Conservation (phyloP, 1,140 invertebrate genomes). For the Neoseiulus cucumeris region DNA sequence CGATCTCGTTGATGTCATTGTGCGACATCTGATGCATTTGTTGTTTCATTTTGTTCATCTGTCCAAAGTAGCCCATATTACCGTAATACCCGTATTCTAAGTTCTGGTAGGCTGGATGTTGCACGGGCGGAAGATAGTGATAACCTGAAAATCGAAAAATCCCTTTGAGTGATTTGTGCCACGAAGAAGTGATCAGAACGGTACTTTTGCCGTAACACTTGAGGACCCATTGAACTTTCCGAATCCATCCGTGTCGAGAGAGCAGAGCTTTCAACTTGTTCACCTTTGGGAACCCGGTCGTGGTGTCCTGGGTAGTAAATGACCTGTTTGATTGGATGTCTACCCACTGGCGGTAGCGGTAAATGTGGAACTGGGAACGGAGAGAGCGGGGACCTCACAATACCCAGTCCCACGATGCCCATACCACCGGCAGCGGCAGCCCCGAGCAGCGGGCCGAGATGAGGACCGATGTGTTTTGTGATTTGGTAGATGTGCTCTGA, state of each 20-base stretch:
- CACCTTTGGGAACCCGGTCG: neutral
- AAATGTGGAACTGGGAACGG: conserved; percentile 2
- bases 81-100: neutral
- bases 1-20: conserved; percentile 9
- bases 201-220: too few relatives aligned
- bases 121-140: neutral
- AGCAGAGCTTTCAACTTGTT: neutral
- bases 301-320: neutral
- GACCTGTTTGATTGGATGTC: neutral
- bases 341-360: neutral
- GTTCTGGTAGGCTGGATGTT: neutral
- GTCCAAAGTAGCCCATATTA: neutral
- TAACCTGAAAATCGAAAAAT: neutral
- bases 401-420: neutral
- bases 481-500: conserved; percentile 3
- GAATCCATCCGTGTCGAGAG: too few relatives aligned
- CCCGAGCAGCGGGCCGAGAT: neutral
- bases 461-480: conserved; percentile 4
- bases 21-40: neutral
- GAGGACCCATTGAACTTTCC: too few relatives aligned
- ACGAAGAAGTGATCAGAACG: too few relatives aligned
- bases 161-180: too few relatives aligned
- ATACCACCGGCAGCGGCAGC: neutral
- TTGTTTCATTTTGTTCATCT: neutral
- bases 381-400: neutral